A percentile compares a stretch with the other conserved stretches of the same genome.
These are phyloP conservation scores for Pristionchus japonicus DNA, from an alignment of 2,888 invertebrate genomes.

Conservation along the genomic window DNA sequence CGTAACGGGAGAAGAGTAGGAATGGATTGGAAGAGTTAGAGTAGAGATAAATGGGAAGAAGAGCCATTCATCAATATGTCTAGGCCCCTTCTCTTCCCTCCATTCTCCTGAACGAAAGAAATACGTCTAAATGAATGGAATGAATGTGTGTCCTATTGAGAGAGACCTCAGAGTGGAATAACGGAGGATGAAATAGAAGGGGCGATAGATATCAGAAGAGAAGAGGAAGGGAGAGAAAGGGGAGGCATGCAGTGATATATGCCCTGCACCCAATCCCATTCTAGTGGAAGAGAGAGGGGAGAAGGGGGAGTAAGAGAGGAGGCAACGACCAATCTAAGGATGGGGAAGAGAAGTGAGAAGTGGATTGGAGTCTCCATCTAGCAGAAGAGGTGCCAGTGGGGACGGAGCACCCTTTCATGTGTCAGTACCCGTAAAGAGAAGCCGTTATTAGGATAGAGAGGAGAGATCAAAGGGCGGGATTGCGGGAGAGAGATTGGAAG, in stretches of 20 bases:
- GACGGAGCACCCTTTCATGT: background rate
- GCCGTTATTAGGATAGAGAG: background rate
- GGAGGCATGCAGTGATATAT: conserved; percentile 16
- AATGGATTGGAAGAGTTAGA: background rate
- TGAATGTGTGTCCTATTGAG: background rate
- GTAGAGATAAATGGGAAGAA: background rate
- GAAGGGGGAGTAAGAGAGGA: conserved; percentile 18
- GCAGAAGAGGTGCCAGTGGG: background rate
- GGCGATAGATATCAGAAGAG: conserved; percentile 20
- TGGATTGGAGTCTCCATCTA: too few species aligned
- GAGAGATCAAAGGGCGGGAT: background rate
- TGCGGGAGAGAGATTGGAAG: background rate
- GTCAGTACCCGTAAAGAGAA: background rate
- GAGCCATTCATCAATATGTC: background rate
- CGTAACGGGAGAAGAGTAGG: background rate
- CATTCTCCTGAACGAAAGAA: background rate
- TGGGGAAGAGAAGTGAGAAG: background rate
- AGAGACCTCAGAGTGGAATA: background rate
- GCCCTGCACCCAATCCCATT: background rate
- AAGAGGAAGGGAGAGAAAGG: background rate
- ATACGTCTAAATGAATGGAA: background rate
- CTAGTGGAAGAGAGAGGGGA: background rate
- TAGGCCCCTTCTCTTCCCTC: background rate
- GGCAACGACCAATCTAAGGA: background rate
- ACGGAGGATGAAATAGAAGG: background rate